Conservation (phyloP, 2,113 vertebrate species). For the Notarius lentiginosus region DNA sequence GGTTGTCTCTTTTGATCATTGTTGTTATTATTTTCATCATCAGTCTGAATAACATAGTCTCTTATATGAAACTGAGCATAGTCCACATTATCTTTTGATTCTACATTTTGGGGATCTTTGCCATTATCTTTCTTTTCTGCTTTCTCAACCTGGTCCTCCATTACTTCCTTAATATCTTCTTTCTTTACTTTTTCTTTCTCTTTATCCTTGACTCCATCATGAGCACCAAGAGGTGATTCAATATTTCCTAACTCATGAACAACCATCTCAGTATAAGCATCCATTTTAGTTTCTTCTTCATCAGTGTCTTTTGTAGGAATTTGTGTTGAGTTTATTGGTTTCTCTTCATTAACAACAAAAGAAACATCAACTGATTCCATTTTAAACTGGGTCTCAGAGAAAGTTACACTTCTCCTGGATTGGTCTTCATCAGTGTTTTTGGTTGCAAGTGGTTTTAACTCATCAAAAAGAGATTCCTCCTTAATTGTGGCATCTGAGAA, state of each 20-base stretch:
- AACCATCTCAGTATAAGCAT: not conserved
- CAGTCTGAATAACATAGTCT: slow-evolving; percentile 35
- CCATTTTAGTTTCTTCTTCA: not conserved
- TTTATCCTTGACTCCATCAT: not conserved
- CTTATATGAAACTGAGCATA: not conserved
- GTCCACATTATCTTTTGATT: not conserved
- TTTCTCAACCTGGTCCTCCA: slow-evolving; percentile 2
- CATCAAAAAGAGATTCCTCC: not conserved
- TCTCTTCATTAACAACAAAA: not conserved
- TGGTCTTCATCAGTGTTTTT: not conserved
- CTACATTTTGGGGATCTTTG: slow-evolving; percentile 33
- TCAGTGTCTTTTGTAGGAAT: not conserved
- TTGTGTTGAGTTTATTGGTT: not conserved
- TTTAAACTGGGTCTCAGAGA: no score
- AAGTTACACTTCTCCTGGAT: not conserved
- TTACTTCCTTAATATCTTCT: not conserved
- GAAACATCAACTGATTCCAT: not conserved
- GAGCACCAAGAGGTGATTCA: not conserved
- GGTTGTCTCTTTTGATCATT: slow-evolving; percentile 59
- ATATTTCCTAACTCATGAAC: not conserved
- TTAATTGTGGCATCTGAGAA: not conserved
- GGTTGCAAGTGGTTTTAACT: not conserved
- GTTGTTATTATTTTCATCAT: slow-evolving; percentile 69
- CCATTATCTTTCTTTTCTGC: slow-evolving; percentile 33
- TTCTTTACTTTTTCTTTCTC: not conserved